Conservation (phyloP, 2,888 invertebrate genomes). For the Chelonus formosanus region DNA sequence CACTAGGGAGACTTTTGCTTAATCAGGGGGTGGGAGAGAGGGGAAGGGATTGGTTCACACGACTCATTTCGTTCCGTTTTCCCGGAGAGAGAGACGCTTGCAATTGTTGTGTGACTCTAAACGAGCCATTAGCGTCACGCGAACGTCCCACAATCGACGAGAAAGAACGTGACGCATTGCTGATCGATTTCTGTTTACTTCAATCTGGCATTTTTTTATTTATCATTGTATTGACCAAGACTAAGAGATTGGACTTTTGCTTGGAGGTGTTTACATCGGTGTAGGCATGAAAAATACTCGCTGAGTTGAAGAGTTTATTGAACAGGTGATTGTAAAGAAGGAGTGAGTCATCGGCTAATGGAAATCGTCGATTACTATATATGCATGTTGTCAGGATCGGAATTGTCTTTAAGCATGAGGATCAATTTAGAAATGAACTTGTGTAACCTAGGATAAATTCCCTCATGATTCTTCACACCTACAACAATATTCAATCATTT, state of each 20-base stretch:
- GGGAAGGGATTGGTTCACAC: conserved; percentile 54
- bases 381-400: no score
- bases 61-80: conserved; percentile 56
- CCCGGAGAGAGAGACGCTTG: conserved; percentile 25
- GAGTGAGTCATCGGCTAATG: conserved; percentile 17
- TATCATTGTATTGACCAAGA: background rate
- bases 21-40: conserved; percentile 45
- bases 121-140: conserved; percentile 58
- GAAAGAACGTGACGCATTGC: conserved; percentile 10
- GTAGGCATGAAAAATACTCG: background rate
- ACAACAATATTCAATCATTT: no score
- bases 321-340: conserved; percentile 9
- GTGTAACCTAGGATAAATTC: no score
- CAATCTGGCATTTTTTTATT: conserved; percentile 3
- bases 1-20: conserved; percentile 53
- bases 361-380: background rate
- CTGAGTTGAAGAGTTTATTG: conserved; percentile 11
- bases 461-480: no score
- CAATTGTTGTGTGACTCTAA: conserved; percentile 7
- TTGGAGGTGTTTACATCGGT: no score
- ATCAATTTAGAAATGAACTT: no score
- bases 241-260: background rate
- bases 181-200: conserved; percentile 14
- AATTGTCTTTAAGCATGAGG: no score
- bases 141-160: conserved; percentile 40